These are phyloP conservation scores for Polietes domitor DNA, from an alignment of 2,888 invertebrate species.

Conservation along the genomic window DNA sequence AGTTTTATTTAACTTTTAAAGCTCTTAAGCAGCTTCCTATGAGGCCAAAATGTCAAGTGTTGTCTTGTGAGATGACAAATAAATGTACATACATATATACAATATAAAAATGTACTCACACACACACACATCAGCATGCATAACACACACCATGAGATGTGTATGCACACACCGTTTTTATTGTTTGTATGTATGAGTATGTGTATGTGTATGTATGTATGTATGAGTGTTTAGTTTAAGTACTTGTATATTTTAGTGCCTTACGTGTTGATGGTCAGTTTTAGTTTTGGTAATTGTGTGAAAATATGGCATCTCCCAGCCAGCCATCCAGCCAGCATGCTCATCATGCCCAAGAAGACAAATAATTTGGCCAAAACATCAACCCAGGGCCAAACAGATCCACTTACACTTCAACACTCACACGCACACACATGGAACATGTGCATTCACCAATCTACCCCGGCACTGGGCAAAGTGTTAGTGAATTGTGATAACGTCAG, in stretches of 20 bases:
- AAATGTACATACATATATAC: slow-evolving; percentile 6
- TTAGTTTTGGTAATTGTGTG: slow-evolving; percentile 43
- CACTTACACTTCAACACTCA: slow-evolving; percentile 4
- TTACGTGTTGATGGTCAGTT: slow-evolving; percentile 43
- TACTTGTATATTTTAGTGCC: slow-evolving; percentile 39
- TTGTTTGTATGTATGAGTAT: slow-evolving; percentile 26
- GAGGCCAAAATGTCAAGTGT: slow-evolving; percentile 58
- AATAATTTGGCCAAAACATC: slow-evolving; percentile 30
- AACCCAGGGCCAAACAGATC: slow-evolving; percentile 14
- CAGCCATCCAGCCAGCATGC: not conserved
- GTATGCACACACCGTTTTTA: not conserved
- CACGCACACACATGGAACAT: not conserved
- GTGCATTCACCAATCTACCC: not conserved
- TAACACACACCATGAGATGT: not conserved
- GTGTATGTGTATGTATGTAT: slow-evolving; percentile 10
- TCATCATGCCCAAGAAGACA: not conserved
- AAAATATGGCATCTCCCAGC: slow-evolving; percentile 16
- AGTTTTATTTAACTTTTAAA: slow-evolving; percentile 61
- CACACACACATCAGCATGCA: not conserved
- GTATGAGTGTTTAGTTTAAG: slow-evolving; percentile 29
- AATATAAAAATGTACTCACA: not conserved
- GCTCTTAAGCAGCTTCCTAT: slow-evolving; percentile 62
- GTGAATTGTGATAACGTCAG: slow-evolving; percentile 35
- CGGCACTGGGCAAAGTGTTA: slow-evolving; percentile 20
- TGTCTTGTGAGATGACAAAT: slow-evolving; percentile 47